A percentile compares a stretch with the other conserved stretches of the same genome.
These are phyloP conservation scores for Takifugu flavidus DNA, from an alignment of 2,113 vertebrate species.

Conservation along the genomic window DNA sequence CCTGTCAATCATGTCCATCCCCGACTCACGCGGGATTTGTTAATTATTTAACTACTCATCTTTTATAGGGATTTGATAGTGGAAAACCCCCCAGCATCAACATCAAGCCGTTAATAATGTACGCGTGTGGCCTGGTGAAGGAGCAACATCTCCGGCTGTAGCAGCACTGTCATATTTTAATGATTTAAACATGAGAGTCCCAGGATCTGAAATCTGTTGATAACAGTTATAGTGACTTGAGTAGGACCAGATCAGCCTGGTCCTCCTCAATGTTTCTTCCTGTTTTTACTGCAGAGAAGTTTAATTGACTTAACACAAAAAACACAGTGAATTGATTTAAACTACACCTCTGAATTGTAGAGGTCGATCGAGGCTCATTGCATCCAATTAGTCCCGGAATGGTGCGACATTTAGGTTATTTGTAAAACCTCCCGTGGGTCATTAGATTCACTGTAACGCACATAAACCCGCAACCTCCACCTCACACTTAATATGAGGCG, in stretches of 20 bases:
- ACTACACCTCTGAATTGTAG: too few relatives aligned
- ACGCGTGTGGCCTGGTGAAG: constrained; percentile 52
- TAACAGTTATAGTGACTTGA: background rate
- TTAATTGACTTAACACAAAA: too few relatives aligned
- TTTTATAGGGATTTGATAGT: constrained; percentile 55
- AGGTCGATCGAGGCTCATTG: too few relatives aligned
- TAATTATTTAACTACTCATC: constrained; percentile 61
- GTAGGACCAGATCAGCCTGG: too few relatives aligned
- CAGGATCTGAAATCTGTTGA: background rate
- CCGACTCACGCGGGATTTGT: constrained; percentile 54
- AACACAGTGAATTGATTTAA: too few relatives aligned
- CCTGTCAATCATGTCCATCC: constrained; percentile 55
- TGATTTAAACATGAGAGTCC: background rate
- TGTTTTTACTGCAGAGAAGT: too few relatives aligned
- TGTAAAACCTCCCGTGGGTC: too few relatives aligned
- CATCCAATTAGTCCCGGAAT: too few relatives aligned
- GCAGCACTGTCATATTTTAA: too few relatives aligned
- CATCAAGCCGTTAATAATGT: constrained; percentile 68
- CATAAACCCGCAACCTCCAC: background rate
- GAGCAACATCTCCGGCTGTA: constrained; percentile 20
- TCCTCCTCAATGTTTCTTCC: too few relatives aligned
- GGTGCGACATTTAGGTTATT: background rate
- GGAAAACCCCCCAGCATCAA: constrained; percentile 68
- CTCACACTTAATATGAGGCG: background rate
- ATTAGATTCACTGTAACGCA: background rate